A percentile compares a stretch with the other conserved stretches of the same genome.
Conservation (phyloP, 2,113 vertebrate genomes). For the Hippopotamus amphibius region DNA sequence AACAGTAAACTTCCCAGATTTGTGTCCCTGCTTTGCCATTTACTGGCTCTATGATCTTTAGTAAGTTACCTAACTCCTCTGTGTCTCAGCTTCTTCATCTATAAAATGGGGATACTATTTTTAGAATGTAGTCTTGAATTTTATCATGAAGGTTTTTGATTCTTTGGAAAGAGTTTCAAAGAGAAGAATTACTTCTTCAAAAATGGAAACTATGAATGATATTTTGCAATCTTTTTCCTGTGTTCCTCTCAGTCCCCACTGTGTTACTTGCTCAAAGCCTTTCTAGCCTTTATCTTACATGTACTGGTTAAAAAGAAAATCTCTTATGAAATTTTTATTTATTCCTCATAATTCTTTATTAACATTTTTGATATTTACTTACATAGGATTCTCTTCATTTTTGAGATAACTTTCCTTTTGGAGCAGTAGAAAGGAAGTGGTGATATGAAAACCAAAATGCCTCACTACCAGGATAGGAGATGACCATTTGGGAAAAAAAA, state of each 20-base stretch:
- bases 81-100: not conserved
- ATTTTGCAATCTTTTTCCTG: not conserved
- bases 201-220: not conserved
- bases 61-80: not conserved
- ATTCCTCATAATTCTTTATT: constrained; percentile 45
- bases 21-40: not conserved
- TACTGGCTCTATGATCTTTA: not conserved
- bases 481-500: not conserved
- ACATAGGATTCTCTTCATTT: not conserved
- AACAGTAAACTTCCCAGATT: not conserved
- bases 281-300: not conserved
- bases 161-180: constrained; percentile 7
- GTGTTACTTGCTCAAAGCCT: not conserved
- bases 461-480: not conserved
- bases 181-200: not conserved
- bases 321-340: not conserved
- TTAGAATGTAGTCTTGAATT: not conserved
- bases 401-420: not conserved
- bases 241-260: not conserved
- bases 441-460: not conserved
- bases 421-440: not conserved
- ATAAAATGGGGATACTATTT: constrained; percentile 1
- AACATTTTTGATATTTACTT: not conserved
- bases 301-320: not conserved
- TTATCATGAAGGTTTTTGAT: not conserved